Base-by-base conservation (phyloP, 2,888 invertebrate species). In the Melinaea marsaeus region DNA sequence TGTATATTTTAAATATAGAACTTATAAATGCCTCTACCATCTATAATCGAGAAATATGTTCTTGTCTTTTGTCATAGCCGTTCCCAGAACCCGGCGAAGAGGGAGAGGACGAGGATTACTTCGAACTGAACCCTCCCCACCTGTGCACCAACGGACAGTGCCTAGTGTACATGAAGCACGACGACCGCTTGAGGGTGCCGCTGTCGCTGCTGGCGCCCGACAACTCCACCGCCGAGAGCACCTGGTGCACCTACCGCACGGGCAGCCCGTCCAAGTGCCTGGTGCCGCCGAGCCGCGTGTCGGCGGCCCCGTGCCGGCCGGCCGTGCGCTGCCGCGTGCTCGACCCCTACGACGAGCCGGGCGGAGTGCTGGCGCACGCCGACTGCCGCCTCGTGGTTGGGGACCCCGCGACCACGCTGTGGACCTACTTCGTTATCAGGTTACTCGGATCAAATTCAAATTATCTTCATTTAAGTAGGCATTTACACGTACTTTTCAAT, bases 291-390 rank as follows among this genome's bases (percentile, higher is more conserved):
- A 80, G 83, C 9, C 89, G 91, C 58, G 68, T 77, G 22, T 76
- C 83, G 1, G 82, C 82, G 5, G 82, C 85, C 62, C 83, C 83
- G 2, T 95, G 95, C 78, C 88, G 86, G 60, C 94, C 95, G 2
- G 92, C 93, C 33, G 92, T 95, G 70, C 92, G 94, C 62, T 96
- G 96, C 73, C 92, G 92, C 74, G 92, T 96, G 54, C 86, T 93
- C 42, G 92, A 95, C 79, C 95, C 95, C 0, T 95, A 95, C 76
- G 93, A 93, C 69, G 91, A 92, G 69, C 90, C 92, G 0, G 92
- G 92, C 68, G 94, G 94, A 71, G 92, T 95, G 37, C 82, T 95
- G 62, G 92, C 92, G 3, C 92, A 94, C 69, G 94, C 94, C 13
- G 94, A 94, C 77, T 95, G 95, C 77, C 85, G 92, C 13, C 88